phyloP scores from a whole-genome alignment of 2,888 invertebrate species.

The Rapana venosa region DNA sequence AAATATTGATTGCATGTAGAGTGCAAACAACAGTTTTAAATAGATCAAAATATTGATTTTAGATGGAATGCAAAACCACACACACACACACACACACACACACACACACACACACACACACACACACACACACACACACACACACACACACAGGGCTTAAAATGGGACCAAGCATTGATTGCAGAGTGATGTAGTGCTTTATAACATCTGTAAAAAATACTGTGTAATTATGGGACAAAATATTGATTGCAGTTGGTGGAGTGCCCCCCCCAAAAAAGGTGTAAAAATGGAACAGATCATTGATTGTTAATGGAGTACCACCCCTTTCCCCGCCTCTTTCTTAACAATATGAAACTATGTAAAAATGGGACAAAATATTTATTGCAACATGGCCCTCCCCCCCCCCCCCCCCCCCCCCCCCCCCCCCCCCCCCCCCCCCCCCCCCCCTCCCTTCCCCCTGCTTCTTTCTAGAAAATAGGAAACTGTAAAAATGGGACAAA shows the following conservation, averaged over 20 bases:
- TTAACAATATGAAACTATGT: too few relatives aligned
- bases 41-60: not conserved
- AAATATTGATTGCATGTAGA: too few relatives aligned
- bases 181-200: too few relatives aligned
- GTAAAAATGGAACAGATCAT: too few relatives aligned
- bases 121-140: not conserved
- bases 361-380: too few relatives aligned
- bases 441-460: not conserved
- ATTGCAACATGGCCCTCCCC: too few relatives aligned
- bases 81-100: not conserved
- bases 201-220: too few relatives aligned
- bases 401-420: constrained; percentile 34
- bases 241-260: too few relatives aligned
- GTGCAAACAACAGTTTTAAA: not conserved
- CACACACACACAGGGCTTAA: not conserved
- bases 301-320: not conserved
- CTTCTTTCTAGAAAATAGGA: not conserved
- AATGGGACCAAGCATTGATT: too few relatives aligned
- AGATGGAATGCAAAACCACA: not conserved
- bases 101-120: not conserved
- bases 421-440: not conserved
- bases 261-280: too few relatives aligned
- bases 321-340: not conserved
- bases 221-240: too few relatives aligned
- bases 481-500: too few relatives aligned